A percentile compares a stretch with the other conserved stretches of the same genome.
Evolutionary conservation across 2,888 invertebrate species (phyloP).

Genomic region (Drosophila prostipennis): DNA sequence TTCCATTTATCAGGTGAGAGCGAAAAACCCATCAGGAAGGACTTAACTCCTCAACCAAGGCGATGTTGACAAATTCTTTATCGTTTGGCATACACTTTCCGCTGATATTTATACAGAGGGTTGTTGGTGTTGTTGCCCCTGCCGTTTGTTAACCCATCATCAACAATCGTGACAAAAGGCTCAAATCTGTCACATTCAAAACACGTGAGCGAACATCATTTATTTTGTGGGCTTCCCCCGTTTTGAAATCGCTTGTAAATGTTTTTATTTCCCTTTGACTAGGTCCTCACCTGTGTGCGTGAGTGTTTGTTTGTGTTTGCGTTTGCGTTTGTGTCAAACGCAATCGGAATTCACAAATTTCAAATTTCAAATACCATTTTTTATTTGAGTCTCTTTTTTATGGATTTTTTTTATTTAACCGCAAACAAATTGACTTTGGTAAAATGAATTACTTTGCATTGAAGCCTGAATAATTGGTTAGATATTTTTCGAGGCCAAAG

Average conservation of each 20-base stretch:
- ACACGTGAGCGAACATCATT: constrained; percentile 75
- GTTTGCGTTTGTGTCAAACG: constrained; percentile 60
- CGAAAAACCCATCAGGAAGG: constrained; percentile 53
- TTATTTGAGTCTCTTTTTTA: constrained; percentile 29
- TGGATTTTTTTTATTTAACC: constrained; percentile 16
- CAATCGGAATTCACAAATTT: constrained; percentile 69
- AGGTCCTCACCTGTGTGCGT: constrained; percentile 36
- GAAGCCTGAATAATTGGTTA: constrained; percentile 42
- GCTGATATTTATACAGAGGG: constrained; percentile 22
- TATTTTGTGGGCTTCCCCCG: constrained; percentile 61
- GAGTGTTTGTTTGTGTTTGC: constrained; percentile 29
- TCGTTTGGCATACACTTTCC: constrained; percentile 40
- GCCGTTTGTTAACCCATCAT: constrained; percentile 78
- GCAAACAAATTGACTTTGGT: constrained; percentile 49
- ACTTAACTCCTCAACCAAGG: constrained; percentile 54
- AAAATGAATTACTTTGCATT: constrained; percentile 55
- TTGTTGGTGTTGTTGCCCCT: constrained; percentile 2
- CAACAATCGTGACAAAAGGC: constrained; percentile 79
- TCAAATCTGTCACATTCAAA: constrained; percentile 79
- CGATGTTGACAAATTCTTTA: constrained; percentile 70
- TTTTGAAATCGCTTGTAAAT: constrained; percentile 58
- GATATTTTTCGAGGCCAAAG: constrained; percentile 5
- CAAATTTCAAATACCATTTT: constrained; percentile 64
- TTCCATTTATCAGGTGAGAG: constrained; percentile 63
- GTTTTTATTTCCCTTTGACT: constrained; percentile 57